These are phyloP conservation scores for Lithobates sylvaticus DNA, from an alignment of 2,797 vertebrate genomes.

Conservation along the genomic window DNA sequence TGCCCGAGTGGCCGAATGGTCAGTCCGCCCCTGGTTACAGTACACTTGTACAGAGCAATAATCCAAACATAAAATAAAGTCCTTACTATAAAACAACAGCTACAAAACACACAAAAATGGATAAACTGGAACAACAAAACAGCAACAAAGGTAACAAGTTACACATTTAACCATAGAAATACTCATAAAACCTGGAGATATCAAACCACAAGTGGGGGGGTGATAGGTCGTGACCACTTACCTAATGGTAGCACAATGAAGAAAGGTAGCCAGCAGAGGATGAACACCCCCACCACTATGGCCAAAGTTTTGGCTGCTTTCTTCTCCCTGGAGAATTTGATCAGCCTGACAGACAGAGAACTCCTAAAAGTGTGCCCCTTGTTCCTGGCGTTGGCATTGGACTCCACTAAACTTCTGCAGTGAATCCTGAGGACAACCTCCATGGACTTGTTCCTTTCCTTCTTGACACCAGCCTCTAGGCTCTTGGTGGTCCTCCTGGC, in stretches of 20 bases:
- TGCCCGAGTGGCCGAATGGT: no score
- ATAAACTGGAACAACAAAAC: no score
- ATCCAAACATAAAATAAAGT: no score
- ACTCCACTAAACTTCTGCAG: slow-evolving; percentile 87
- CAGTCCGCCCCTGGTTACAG: no score
- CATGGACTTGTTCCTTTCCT: slow-evolving; percentile 89
- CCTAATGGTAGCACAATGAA: slow-evolving; percentile 96
- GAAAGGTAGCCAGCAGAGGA: slow-evolving; percentile 97
- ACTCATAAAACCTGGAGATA: no score
- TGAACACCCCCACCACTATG: slow-evolving; percentile 97
- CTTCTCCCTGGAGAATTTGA: slow-evolving; percentile 98
- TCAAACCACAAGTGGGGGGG: no score
- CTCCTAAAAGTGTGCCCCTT: slow-evolving; percentile 91
- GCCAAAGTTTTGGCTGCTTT: slow-evolving; percentile 97
- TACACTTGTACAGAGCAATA: no score
- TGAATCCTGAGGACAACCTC: slow-evolving; percentile 96
- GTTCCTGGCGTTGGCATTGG: slow-evolving; percentile 75
- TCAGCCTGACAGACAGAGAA: slow-evolving; percentile 92
- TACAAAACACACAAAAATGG: no score
- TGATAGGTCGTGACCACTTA: slow-evolving; percentile 72
- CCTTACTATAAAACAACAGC: no score
- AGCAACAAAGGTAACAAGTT: no score
- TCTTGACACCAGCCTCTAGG: slow-evolving; percentile 94
- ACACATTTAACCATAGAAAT: no score
- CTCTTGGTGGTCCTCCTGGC: slow-evolving; percentile 93